phyloP scores from a whole-genome alignment of 1,140 invertebrate species.

The Pachypsylla venusta region DNA sequence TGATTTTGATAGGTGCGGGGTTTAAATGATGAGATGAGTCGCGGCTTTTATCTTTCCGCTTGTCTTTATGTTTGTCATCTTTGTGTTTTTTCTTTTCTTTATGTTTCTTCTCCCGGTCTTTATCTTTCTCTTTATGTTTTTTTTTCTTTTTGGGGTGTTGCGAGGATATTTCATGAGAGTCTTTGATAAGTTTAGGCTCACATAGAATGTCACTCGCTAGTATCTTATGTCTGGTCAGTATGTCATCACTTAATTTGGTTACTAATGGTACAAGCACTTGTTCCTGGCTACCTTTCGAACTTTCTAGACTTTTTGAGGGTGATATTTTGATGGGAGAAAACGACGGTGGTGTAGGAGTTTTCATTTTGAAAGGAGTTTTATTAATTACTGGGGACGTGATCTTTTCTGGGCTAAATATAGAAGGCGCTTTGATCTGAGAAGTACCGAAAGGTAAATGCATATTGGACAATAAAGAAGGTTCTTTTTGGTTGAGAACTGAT shows the following conservation, averaged over 20 bases:
- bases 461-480: neutral
- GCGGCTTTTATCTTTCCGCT: slow-evolving; percentile 23
- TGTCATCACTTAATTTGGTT: slow-evolving; percentile 31
- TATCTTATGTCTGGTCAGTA: slow-evolving; percentile 18
- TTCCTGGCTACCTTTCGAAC: slow-evolving; percentile 29
- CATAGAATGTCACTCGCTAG: slow-evolving; percentile 27
- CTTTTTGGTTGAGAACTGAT: neutral
- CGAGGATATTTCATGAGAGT: slow-evolving; percentile 22
- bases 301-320: slow-evolving; percentile 21
- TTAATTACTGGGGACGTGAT: neutral
- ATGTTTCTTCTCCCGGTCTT: slow-evolving; percentile 33
- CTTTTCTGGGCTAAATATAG: slow-evolving; percentile 37
- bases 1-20: slow-evolving; percentile 38
- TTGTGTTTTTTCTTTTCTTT: slow-evolving; percentile 30
- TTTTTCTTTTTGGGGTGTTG: slow-evolving; percentile 43
- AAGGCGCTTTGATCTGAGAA: slow-evolving; percentile 16
- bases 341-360: slow-evolving; percentile 28
- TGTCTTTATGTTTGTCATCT: slow-evolving; percentile 27
- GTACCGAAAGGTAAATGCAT: neutral
- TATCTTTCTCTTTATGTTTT: slow-evolving; percentile 36
- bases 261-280: slow-evolving; percentile 30
- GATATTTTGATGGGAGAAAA: slow-evolving; percentile 22
- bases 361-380: slow-evolving; percentile 18
- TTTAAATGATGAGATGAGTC: slow-evolving; percentile 21
- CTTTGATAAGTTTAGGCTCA: slow-evolving; percentile 25